phyloP scores from a whole-genome alignment of 2,113 vertebrate genomes.

The Colius striatus region DNA sequence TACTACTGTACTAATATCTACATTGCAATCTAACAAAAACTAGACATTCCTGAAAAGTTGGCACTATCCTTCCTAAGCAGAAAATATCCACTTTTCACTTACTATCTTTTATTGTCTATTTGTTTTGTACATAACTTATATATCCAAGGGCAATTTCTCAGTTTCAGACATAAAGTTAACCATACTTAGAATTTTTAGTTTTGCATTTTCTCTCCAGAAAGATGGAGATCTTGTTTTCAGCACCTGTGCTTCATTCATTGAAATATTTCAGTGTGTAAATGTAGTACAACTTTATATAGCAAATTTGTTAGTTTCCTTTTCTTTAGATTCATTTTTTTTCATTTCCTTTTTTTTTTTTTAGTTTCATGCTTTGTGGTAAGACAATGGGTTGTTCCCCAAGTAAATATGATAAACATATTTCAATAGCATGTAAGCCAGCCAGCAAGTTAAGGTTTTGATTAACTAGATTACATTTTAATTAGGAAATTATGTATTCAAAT shows the following conservation, averaged over 20 bases:
- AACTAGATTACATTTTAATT: constrained; percentile 15
- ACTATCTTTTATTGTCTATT: background rate
- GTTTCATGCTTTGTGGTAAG: background rate
- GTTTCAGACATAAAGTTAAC: background rate
- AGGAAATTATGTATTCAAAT: constrained; percentile 1
- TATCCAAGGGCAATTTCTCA: background rate
- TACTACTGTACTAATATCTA: background rate
- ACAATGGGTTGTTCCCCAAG: background rate
- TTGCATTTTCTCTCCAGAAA: background rate
- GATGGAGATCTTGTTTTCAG: background rate
- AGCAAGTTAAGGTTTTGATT: background rate
- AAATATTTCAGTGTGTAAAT: background rate
- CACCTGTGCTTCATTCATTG: background rate
- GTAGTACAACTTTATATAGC: background rate
- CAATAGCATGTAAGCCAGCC: background rate
- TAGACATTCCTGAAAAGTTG: background rate
- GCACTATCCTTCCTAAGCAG: background rate
- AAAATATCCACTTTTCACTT: background rate
- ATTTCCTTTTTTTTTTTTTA: background rate
- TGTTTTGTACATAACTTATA: background rate
- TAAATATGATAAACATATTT: background rate
- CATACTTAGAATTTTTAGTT: background rate
- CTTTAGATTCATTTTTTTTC: background rate
- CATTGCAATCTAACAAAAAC: background rate
- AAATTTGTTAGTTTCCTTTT: background rate